A percentile compares a stretch with the other conserved stretches of the same genome.
Conservation (phyloP, 2,797 vertebrate genomes). For the Pagetopsis macropterus region DNA sequence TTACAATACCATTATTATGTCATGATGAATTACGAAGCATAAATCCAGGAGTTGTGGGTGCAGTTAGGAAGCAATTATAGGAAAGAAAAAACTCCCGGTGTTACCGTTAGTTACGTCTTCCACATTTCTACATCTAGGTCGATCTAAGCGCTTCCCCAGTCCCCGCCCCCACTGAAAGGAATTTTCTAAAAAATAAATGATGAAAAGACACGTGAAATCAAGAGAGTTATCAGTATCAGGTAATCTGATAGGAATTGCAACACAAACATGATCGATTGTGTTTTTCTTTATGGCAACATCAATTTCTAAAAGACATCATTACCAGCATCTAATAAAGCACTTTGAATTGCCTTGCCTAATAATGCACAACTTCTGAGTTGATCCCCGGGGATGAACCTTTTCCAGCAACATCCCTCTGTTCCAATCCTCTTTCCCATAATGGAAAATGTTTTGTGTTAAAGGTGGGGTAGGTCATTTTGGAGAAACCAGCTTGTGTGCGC, state of each 20-base stretch:
- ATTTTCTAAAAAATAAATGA: conserved; percentile 34
- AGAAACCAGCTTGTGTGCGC: too few relatives aligned
- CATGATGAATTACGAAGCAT: neutral
- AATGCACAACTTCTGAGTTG: conserved; percentile 9
- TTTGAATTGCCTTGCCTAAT: neutral
- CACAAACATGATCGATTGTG: conserved; percentile 8
- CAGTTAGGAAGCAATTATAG: neutral
- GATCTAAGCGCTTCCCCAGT: conserved; percentile 16
- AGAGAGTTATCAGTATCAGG: conserved; percentile 45
- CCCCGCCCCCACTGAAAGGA: neutral
- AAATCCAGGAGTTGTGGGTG: neutral
- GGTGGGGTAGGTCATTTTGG: too few relatives aligned
- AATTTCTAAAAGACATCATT: neutral
- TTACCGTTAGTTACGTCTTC: neutral
- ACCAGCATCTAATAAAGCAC: neutral
- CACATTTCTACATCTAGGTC: neutral
- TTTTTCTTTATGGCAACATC: neutral
- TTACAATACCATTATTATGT: neutral
- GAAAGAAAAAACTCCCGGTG: neutral
- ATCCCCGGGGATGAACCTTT: conserved; percentile 13
- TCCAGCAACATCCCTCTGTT: neutral
- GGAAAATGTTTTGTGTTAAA: conserved; percentile 21
- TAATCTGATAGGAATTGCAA: conserved; percentile 48
- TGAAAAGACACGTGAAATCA: conserved; percentile 1
- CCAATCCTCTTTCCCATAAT: conserved; percentile 6